Base-by-base conservation (phyloP, 2,888 invertebrate genomes). In the Melipona beecheii region DNA sequence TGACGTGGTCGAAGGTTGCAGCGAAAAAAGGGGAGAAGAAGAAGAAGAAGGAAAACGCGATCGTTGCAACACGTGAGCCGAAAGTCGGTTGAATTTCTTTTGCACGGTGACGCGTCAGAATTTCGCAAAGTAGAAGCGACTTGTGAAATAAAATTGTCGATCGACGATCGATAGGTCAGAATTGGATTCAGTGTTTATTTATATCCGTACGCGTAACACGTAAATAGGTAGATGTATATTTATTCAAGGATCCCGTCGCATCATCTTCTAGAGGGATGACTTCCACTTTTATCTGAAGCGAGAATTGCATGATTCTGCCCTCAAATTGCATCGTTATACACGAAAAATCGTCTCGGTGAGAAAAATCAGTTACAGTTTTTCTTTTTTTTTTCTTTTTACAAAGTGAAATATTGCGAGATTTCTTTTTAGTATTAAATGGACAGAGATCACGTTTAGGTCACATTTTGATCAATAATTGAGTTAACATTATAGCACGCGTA, bases 251-350 rank as follows among this genome's bases (percentile, higher is more conserved):
- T 58, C 56, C 56, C 19, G 27, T 21, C 62, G 62, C 24, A 19
- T 62, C 17, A 58, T 58, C 15, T 58, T 58, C 56, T 13, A 56
- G 56, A 56, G 21, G 56, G 21, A n/a, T 56, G n/a, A n/a, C 21
- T 56, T 15, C 56, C 13, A 58, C 78, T 80, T 80, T 70, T 64
- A 65, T 50, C 65, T 0, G n/a, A 27, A 17, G n/a, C 36, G 24
- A n/a, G 17, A 54, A 52, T 58, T 17, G 19, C 49, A 27, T 58
- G n/a, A n/a, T n/a, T 58, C 27, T 24, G 24, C 15, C 17, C n/a
- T 60, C 60, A 19, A n/a, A n/a, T 58, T 24, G n/a, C n/a, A 36
- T 36, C 36, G 36, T 43, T 43, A 43, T 43, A 43, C 1, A 43
- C 6, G 43, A 9, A 43, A 9, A 43, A 43, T 9, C 2, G 43